Conservation (phyloP, 2,797 vertebrate species). For the Tragelaphus eurycerus region DNA sequence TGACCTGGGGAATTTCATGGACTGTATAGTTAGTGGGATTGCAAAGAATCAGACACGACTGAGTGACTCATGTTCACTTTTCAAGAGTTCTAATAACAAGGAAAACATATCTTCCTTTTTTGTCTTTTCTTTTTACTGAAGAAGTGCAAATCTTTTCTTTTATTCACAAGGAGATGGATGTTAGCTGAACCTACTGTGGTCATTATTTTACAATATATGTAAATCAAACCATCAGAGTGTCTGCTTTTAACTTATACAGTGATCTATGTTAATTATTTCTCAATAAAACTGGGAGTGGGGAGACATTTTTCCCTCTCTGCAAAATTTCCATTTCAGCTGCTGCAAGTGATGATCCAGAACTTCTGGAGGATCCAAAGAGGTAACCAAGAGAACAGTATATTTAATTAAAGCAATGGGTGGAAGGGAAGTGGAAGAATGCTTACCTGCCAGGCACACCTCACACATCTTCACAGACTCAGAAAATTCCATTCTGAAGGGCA, state of each 20-base stretch:
- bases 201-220: not conserved
- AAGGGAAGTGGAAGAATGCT: slow-evolving; percentile 46
- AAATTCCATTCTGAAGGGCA: slow-evolving; percentile 60
- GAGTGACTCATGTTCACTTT: not conserved
- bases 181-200: not conserved
- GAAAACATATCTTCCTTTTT: not conserved
- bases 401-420: slow-evolving; percentile 33
- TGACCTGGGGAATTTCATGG: not conserved
- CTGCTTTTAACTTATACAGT: not conserved
- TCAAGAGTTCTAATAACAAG: not conserved
- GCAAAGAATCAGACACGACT: not conserved
- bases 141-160: not conserved
- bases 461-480: slow-evolving; percentile 41
- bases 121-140: not conserved
- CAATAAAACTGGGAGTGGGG: not conserved
- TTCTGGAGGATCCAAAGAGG: slow-evolving; percentile 39
- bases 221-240: not conserved
- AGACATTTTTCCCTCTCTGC: not conserved
- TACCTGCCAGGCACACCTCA: slow-evolving; percentile 25
- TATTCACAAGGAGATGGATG: not conserved
- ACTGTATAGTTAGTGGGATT: not conserved
- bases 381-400: not conserved
- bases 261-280: not conserved
- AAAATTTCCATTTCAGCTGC: not conserved
- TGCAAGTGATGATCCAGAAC: not conserved